A percentile compares a stretch with the other conserved stretches of the same genome.
Conservation (phyloP, 2,113 vertebrate species). For the Spilogale gracilis region DNA sequence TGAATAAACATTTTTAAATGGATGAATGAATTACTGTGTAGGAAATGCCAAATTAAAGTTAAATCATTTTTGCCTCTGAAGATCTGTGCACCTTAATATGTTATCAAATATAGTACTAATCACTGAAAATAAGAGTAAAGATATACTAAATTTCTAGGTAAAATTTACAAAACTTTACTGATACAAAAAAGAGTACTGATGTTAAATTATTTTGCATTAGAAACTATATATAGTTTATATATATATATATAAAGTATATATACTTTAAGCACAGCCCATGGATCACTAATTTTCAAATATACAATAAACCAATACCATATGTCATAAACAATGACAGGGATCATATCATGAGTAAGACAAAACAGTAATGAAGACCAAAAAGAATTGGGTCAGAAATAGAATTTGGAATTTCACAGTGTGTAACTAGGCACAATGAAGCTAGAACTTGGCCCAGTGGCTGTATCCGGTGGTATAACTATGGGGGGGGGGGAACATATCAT, state of each 20-base stretch:
- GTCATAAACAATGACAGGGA: background rate
- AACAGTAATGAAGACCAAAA: background rate
- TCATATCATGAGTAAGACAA: background rate
- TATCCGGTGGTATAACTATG: background rate
- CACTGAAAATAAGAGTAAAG: conserved; percentile 13
- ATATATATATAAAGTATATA: background rate
- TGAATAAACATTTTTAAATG: background rate
- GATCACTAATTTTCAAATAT: background rate
- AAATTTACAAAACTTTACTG: background rate
- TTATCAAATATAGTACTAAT: background rate
- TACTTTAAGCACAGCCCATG: background rate
- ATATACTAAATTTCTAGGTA: background rate
- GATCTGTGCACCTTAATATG: background rate
- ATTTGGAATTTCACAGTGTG: background rate
- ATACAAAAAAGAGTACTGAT: background rate
- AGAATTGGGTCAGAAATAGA: background rate
- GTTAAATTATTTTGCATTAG: background rate
- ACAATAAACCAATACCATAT: background rate
- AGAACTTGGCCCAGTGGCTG: background rate
- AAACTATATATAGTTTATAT: background rate
- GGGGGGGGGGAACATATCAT: background rate
- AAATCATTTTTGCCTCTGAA: background rate
- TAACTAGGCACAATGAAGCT: background rate
- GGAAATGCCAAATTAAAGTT: background rate
- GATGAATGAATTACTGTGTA: background rate